A percentile compares a stretch with the other conserved stretches of the same genome.
These are phyloP conservation scores for Acanthopagrus latus DNA, from an alignment of 2,797 vertebrate genomes.

Conservation along the genomic window DNA sequence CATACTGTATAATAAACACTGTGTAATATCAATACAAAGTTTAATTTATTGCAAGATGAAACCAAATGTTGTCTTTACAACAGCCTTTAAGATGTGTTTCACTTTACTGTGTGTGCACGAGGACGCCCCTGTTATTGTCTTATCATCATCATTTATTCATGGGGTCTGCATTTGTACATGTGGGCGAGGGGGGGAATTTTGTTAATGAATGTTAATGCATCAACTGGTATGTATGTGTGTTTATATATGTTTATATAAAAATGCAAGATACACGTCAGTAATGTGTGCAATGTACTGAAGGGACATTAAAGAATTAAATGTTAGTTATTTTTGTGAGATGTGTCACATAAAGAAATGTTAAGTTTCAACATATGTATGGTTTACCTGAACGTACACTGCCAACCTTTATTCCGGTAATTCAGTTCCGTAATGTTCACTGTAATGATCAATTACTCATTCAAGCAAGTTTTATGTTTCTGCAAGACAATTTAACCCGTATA, in stretches of 20 bases:
- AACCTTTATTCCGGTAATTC: too few relatives aligned
- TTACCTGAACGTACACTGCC: too few relatives aligned
- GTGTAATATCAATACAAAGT: not conserved
- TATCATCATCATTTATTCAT: conserved; percentile 12
- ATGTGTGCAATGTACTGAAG: too few relatives aligned
- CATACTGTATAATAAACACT: conserved; percentile 5
- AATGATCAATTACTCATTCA: too few relatives aligned
- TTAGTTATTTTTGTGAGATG: too few relatives aligned
- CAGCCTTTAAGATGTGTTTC: not conserved
- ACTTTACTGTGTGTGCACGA: not conserved
- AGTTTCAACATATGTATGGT: not conserved
- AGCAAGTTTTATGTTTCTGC: too few relatives aligned
- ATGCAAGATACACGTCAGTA: too few relatives aligned
- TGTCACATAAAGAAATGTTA: too few relatives aligned
- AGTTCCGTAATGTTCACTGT: too few relatives aligned
- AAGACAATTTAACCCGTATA: too few relatives aligned
- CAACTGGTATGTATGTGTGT: too few relatives aligned
- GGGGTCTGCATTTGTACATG: not conserved
- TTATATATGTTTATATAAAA: not conserved
- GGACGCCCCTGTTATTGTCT: not conserved
- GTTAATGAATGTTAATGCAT: not conserved
- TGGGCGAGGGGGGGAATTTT: not conserved
- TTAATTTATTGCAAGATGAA: not conserved
- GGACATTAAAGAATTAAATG: too few relatives aligned
- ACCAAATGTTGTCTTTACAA: not conserved